These are phyloP conservation scores for Pelodiscus sinensis DNA, from an alignment of 2,113 vertebrate genomes.

Conservation along the genomic window DNA sequence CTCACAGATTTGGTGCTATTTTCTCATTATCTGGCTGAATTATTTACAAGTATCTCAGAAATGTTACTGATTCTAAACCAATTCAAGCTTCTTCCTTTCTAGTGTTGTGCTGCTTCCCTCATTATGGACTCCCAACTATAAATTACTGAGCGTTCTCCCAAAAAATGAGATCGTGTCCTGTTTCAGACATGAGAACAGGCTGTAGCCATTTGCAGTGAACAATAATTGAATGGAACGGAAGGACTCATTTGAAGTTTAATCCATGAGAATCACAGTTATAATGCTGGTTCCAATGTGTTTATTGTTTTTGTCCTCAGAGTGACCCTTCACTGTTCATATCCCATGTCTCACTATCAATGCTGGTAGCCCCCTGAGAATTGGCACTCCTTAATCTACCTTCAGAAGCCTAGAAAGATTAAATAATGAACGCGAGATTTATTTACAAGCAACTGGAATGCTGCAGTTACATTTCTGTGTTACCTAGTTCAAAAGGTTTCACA, in stretches of 20 bases:
- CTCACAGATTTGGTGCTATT: not conserved
- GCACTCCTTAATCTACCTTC: constrained; percentile 31
- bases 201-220: constrained; percentile 25
- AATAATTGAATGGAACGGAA: constrained; percentile 33
- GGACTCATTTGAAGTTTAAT: constrained; percentile 55
- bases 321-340: constrained; percentile 52
- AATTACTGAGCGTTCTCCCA: not conserved
- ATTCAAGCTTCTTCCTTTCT: too few species aligned
- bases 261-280: constrained; percentile 46
- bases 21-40: not conserved
- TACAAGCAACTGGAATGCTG: constrained; percentile 56
- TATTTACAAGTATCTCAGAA: too few species aligned
- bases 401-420: constrained; percentile 52
- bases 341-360: constrained; percentile 42
- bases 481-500: constrained; percentile 45
- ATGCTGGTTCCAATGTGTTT: constrained; percentile 8
- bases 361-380: not conserved
- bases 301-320: constrained; percentile 61
- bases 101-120: too few species aligned
- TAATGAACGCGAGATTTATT: constrained; percentile 72
- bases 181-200: constrained; percentile 28
- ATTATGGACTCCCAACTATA: not conserved
- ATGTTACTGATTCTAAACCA: too few species aligned
- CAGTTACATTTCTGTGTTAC: constrained; percentile 39
- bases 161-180: constrained; percentile 31